These are phyloP conservation scores for Conistra vaccinii DNA, from an alignment of 2,888 invertebrate species.

Conservation along the genomic window DNA sequence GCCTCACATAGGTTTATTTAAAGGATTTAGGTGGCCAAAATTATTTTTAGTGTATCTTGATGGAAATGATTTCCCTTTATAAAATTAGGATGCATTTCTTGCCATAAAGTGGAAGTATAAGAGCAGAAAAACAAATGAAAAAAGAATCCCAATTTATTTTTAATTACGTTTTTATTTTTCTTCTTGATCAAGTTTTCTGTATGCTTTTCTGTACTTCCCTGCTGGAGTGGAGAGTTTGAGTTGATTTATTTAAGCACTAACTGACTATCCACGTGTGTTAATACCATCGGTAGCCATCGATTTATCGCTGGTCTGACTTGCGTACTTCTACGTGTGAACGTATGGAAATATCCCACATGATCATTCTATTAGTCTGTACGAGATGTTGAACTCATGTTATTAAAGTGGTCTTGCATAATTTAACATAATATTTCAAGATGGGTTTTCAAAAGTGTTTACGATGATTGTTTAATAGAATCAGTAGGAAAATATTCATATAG, in stretches of 20 bases:
- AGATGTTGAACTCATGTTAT: neutral
- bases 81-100: too few species aligned
- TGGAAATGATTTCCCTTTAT: too few species aligned
- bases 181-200: neutral
- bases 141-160: neutral
- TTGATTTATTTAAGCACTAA: too few species aligned
- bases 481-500: constrained; percentile 23
- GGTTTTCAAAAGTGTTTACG: constrained; percentile 10
- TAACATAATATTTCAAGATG: neutral
- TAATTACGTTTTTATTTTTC: neutral
- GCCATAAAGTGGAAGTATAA: too few species aligned
- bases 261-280: constrained; percentile 7
- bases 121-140: neutral
- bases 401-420: neutral
- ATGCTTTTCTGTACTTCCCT: neutral
- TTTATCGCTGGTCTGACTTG: constrained; percentile 3
- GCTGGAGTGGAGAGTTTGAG: neutral
- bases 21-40: neutral
- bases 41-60: neutral
- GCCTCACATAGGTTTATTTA: neutral
- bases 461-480: neutral
- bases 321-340: neutral
- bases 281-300: constrained; percentile 5
- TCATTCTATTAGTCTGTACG: constrained; percentile 6
- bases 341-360: constrained; percentile 32